Evolutionary conservation across 2,797 vertebrate species (phyloP).

Genomic region (Siniperca obscura): DNA sequence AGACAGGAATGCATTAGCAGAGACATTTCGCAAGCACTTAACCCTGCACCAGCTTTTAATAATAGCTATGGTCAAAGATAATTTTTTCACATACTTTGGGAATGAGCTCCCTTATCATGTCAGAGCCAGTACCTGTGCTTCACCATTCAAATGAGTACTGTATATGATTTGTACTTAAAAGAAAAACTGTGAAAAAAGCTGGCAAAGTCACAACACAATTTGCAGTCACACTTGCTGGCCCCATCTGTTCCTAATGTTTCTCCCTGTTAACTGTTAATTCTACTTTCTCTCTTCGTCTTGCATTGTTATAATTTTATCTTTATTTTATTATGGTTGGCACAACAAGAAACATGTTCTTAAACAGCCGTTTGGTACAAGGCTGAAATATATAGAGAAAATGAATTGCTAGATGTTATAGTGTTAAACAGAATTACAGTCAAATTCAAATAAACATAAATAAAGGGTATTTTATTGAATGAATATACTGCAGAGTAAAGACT

Average conservation of each 20-base stretch:
- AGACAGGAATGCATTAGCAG: slow-evolving; percentile 46
- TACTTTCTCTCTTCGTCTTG: background rate
- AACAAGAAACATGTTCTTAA: background rate
- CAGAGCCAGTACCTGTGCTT: background rate
- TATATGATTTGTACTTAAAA: background rate
- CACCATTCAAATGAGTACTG: slow-evolving; percentile 13
- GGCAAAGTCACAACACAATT: background rate
- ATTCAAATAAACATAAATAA: background rate
- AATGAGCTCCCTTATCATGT: slow-evolving; percentile 6
- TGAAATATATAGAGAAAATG: background rate
- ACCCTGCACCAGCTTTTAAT: slow-evolving; percentile 43
- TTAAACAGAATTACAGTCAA: background rate
- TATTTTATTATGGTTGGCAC: background rate
- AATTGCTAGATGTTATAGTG: background rate
- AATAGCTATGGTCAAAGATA: slow-evolving; percentile 30
- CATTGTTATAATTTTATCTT: background rate
- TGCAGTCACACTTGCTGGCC: background rate
- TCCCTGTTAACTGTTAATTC: background rate
- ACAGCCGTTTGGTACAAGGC: background rate
- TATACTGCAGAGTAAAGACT: background rate
- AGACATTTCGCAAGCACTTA: slow-evolving; percentile 52
- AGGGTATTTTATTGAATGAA: background rate
- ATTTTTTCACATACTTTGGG: slow-evolving; percentile 44
- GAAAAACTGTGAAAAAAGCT: background rate
- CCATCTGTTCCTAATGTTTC: background rate